phyloP scores from a whole-genome alignment of 2,888 invertebrate species.

The Latrodectus elegans region DNA sequence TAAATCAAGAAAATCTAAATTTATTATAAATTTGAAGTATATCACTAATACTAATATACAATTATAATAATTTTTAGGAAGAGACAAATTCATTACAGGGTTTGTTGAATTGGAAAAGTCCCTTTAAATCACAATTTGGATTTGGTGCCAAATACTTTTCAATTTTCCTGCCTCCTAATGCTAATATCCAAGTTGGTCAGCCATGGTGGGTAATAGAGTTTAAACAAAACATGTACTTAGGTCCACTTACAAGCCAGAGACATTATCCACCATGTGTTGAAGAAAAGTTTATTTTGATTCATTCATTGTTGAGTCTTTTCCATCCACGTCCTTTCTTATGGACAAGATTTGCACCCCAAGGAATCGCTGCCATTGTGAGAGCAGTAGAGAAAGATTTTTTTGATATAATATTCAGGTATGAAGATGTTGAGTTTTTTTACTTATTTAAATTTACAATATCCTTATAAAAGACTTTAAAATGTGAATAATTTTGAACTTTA shows the following conservation, averaged over 20 bases:
- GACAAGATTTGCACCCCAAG: conserved; percentile 67
- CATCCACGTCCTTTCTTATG: conserved; percentile 74
- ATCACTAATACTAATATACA: too few species aligned
- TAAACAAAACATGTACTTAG: conserved; percentile 9
- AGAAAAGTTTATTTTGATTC: conserved; percentile 25
- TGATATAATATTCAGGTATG: conserved; percentile 68
- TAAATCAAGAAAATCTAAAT: too few species aligned
- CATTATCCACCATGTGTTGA: conserved; percentile 48
- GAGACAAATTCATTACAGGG: conserved; percentile 31
- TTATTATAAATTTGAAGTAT: too few species aligned
- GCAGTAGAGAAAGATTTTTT: conserved; percentile 54
- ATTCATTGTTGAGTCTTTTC: conserved; percentile 71
- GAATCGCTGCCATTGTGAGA: conserved; percentile 58
- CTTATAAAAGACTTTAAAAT: too few species aligned
- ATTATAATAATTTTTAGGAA: conserved; percentile 15
- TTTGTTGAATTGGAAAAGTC: conserved; percentile 52
- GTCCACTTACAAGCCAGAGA: conserved; percentile 36
- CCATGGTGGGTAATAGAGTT: conserved; percentile 60
- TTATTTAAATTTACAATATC: too few species aligned
- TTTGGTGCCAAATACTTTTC: conserved; percentile 62
- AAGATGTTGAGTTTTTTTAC: too few species aligned
- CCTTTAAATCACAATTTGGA: conserved; percentile 30
- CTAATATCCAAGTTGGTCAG: conserved; percentile 27
- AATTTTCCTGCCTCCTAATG: conserved; percentile 36
- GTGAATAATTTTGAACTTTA: too few species aligned